Percentiles rank a stretch among this genome's conserved stretches.
These are phyloP conservation scores for Heliconius ismenius DNA, from an alignment of 2,888 invertebrate species.

Conservation along the genomic window DNA sequence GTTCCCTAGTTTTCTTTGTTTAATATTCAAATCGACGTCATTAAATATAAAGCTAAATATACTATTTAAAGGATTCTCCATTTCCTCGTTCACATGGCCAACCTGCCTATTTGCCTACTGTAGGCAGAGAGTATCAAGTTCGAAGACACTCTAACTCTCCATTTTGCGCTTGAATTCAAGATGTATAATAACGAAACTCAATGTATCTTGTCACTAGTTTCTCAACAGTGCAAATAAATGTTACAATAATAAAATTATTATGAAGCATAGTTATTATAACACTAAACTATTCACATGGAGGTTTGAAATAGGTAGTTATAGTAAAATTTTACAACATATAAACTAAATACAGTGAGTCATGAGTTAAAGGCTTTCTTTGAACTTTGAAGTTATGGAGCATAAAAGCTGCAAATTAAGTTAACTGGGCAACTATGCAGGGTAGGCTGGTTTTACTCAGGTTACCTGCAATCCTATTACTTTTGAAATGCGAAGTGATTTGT, in stretches of 20 bases:
- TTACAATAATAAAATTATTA: neutral
- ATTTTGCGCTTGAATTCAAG: no score
- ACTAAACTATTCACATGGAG: neutral
- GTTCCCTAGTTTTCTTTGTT: neutral
- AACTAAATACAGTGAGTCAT: neutral
- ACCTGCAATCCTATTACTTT: conserved; percentile 17
- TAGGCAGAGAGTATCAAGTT: no score
- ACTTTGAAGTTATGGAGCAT: conserved; percentile 26
- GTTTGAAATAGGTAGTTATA: neutral
- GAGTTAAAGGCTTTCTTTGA: conserved; percentile 31
- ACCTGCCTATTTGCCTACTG: no score
- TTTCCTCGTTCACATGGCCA: neutral
- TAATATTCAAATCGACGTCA: neutral
- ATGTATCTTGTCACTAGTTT: neutral
- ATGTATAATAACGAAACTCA: no score
- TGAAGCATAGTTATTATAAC: neutral
- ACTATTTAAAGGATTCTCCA: neutral
- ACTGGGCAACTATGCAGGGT: conserved; percentile 11
- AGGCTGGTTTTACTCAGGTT: conserved; percentile 10
- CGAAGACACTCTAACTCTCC: no score
- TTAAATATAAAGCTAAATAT: neutral
- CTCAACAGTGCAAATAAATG: neutral
- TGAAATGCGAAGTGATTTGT: conserved; percentile 22
- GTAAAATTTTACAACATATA: conserved; percentile 7
- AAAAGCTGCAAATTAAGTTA: conserved; percentile 28